Base-by-base conservation (phyloP, 2,888 invertebrate genomes). In the Asteroscopus sphinx region DNA sequence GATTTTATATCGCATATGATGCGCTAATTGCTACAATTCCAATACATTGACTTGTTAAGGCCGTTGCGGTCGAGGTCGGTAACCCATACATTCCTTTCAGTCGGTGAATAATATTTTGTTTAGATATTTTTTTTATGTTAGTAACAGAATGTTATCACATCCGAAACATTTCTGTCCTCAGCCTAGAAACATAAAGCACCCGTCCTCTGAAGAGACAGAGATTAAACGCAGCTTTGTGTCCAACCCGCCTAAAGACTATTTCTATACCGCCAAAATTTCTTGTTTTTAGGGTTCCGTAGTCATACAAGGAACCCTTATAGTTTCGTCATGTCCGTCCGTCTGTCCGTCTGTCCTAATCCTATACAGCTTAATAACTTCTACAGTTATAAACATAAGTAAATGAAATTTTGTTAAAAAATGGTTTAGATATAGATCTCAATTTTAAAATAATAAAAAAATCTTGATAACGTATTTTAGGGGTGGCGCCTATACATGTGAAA, bases 1-100 rank as follows among this genome's bases (percentile, higher is more conserved):
- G 77, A 78, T 78, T 83, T 78, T 78, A 81, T 81, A 81, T 79
- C 73, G 70, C 65, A 59, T 77, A 79, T 79, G 77, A 79, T 77
- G 76, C 75, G 70, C 73, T 82, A 80, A 83, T 82, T 82, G 77
- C 60, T 66, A 58, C 61, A 59, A 66, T 78, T 79, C 72, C 76
- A 76, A 82, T 83, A 73, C 78, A 77, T 77, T 73, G 72, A 78
- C 75, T 78, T 69, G 69, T 74, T 74, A 70, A 76, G 67, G 74
- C 75, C 64, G 60, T 60, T 60, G 66, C 66, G 80, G 72, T 60
- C 61, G 66, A 68, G 80, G 72, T 82, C 76, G 75, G 77, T 75
- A 79, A 66, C 77, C 71, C 54, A 46, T 53, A 52, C 60, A 64
- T 60, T 55, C 55, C 39, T 48, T 58, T 35, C 40, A 54, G 39